phyloP scores from a whole-genome alignment of 2,888 invertebrate species.

The Himalopsyche japonica region DNA sequence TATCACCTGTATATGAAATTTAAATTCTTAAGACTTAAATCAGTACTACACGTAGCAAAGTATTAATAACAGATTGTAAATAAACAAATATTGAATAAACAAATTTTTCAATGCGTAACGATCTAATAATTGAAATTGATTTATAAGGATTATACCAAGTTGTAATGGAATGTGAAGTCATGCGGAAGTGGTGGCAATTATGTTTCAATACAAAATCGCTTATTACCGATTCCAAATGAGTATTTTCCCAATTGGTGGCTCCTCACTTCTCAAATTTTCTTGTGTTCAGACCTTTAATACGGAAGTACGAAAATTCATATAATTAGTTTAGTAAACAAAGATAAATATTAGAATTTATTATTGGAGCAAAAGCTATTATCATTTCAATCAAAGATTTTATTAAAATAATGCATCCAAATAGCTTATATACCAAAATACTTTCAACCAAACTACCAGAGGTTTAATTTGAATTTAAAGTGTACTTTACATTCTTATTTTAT shows the following conservation, averaged over 20 bases:
- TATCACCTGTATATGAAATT: too few species aligned
- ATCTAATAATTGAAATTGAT: background rate
- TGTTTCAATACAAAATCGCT: background rate
- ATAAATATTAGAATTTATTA: background rate
- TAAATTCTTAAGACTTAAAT: background rate
- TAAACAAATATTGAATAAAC: background rate
- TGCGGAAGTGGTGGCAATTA: background rate
- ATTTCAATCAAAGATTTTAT: conserved; percentile 2
- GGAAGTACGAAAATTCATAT: background rate
- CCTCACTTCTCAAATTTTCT: background rate
- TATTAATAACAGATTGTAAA: background rate
- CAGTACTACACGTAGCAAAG: background rate
- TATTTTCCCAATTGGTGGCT: background rate
- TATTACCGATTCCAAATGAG: background rate
- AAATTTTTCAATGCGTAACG: background rate
- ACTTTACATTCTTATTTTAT: too few species aligned
- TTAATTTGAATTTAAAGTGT: too few species aligned
- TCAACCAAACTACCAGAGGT: too few species aligned
- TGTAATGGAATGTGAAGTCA: background rate
- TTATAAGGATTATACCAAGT: background rate
- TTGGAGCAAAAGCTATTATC: background rate
- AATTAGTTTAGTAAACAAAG: background rate
- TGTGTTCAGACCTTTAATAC: background rate
- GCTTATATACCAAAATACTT: background rate
- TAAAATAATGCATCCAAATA: conserved; percentile 15